These are phyloP conservation scores for Arnoldichthys spilopterus DNA, from an alignment of 2,797 vertebrate genomes.

Conservation along the genomic window DNA sequence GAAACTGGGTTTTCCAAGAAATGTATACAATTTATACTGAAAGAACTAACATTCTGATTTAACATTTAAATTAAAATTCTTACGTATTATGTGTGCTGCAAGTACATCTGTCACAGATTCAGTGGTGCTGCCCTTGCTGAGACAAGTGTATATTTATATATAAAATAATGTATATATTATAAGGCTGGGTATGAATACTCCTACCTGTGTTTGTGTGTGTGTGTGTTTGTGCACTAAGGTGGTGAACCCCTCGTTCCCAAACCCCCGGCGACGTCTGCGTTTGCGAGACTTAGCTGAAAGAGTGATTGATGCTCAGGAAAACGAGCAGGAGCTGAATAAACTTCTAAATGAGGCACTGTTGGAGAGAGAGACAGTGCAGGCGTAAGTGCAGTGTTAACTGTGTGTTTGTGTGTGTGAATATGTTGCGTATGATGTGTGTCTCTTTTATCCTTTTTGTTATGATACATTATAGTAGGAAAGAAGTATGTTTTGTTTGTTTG, in stretches of 20 bases:
- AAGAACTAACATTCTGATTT: no score
- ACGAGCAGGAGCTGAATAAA: conserved; percentile 93
- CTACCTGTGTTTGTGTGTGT: conserved; percentile 18
- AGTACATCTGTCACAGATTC: not conserved
- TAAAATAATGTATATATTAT: no score
- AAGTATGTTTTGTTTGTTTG: no score
- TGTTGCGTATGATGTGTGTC: not conserved
- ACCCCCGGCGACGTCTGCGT: conserved; percentile 88
- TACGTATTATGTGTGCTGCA: not conserved
- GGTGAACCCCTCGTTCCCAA: conserved; percentile 93
- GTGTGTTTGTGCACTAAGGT: conserved; percentile 72
- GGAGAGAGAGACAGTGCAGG: conserved; percentile 91
- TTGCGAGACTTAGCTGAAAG: conserved; percentile 89
- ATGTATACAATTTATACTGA: no score
- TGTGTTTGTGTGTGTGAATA: conserved; percentile 8
- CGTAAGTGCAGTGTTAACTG: conserved; percentile 78
- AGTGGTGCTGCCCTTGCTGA: not conserved
- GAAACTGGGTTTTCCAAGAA: no score
- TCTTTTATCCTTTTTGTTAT: not conserved
- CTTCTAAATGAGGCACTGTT: conserved; percentile 92
- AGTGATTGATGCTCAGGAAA: conserved; percentile 91
- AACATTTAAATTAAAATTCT: not conserved
- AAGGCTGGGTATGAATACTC: no score
- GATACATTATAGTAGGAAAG: conserved; percentile 55
- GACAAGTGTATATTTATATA: not conserved